Evolutionary conservation across 2,797 vertebrate species (phyloP).

Genomic region (Atherinosoma microstoma): DNA sequence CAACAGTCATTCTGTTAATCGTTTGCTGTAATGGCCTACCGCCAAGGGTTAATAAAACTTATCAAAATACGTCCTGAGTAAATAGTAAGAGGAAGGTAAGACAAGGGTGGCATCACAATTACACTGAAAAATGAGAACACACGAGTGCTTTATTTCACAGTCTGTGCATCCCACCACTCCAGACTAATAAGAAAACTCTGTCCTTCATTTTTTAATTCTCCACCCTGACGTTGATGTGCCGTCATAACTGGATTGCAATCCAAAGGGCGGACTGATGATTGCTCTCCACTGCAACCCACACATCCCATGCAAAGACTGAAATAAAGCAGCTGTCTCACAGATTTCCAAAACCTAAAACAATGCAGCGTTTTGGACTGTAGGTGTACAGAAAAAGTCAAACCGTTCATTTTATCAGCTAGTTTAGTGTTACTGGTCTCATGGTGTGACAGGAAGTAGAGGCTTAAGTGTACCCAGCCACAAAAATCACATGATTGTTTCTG

Average conservation of each 20-base stretch:
- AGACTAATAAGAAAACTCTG: not conserved
- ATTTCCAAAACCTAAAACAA: not conserved
- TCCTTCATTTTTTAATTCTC: not conserved
- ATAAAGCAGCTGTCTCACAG: not conserved
- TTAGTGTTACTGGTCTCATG: not conserved
- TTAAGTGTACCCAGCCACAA: not conserved
- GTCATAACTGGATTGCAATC: not conserved
- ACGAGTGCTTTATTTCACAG: not conserved
- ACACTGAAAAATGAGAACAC: not conserved
- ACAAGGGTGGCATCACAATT: not conserved
- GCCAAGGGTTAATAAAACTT: not conserved
- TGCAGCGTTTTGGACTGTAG: not conserved
- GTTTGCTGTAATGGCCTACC: not conserved
- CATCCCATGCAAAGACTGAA: not conserved
- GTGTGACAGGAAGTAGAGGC: not conserved
- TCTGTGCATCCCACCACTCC: not conserved
- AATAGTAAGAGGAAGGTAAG: not conserved
- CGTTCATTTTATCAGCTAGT: not conserved
- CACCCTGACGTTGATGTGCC: not conserved
- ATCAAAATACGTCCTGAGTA: not conserved
- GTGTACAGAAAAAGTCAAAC: not conserved
- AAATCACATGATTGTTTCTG: not conserved
- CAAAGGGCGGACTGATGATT: not conserved
- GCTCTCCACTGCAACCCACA: not conserved
- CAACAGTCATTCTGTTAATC: slow-evolving; percentile 4